A percentile compares a stretch with the other conserved stretches of the same genome.
These are phyloP conservation scores for Acanthaster planci DNA, from an alignment of 35 echinoderm and acorn worm species.

Conservation along the genomic window DNA sequence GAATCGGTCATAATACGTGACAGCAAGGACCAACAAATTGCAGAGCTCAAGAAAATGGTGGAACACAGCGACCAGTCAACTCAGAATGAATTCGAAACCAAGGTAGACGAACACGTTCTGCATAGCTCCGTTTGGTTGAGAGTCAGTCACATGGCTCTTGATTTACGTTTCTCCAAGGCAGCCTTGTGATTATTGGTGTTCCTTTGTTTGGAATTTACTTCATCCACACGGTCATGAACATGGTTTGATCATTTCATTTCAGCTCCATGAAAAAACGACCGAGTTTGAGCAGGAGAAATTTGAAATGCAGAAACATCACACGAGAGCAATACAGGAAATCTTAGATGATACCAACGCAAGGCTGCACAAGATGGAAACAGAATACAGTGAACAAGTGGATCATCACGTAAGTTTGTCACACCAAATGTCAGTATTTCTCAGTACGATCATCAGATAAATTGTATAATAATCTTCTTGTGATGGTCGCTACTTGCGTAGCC, in stretches of 20 bases:
- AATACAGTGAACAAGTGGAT: conserved; percentile 85
- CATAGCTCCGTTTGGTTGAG: background rate
- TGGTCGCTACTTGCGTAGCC: too few relatives aligned
- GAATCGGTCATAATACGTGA: conserved; percentile 62
- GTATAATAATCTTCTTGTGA: background rate
- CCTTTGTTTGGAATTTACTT: too few relatives aligned
- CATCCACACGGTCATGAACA: too few relatives aligned
- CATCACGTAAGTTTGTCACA: conserved; percentile 81
- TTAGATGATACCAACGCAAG: conserved; percentile 89
- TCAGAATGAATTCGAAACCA: conserved; percentile 92
- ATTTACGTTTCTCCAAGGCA: too few relatives aligned
- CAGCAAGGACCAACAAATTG: conserved; percentile 84
- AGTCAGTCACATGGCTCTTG: too few relatives aligned
- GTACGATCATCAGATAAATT: background rate
- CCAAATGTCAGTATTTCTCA: background rate
- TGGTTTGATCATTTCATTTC: too few relatives aligned
- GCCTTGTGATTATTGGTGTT: too few relatives aligned
- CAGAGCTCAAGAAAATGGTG: conserved; percentile 77
- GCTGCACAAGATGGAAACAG: conserved; percentile 89
- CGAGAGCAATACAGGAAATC: conserved; percentile 93
- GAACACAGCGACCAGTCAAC: conserved; percentile 76
- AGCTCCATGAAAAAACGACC: conserved; percentile 87
- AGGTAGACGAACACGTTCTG: conserved; percentile 32
- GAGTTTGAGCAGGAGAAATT: conserved; percentile 98
- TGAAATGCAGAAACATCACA: conserved; percentile 98